Evolutionary conservation across 23 tunicate species (phyloP).

Genomic region (Trididemnum clinides): DNA sequence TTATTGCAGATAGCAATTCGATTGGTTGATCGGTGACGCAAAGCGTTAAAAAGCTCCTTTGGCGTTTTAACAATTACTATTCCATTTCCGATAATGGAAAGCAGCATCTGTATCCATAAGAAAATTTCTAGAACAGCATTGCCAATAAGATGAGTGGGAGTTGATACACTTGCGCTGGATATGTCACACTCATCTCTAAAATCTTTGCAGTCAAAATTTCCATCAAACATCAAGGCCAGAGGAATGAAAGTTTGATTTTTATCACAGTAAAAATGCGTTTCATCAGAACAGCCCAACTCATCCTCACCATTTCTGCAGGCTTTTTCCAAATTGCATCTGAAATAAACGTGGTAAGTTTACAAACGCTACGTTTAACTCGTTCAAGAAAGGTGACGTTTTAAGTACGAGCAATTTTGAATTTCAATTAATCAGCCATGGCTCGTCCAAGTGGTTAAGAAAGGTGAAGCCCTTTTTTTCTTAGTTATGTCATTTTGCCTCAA

Average conservation of each 20-base stretch:
- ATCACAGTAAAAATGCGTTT: constrained; percentile 59
- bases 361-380: no score
- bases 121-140: not conserved
- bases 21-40: constrained; percentile 32
- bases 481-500: no score
- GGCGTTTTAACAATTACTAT: constrained; percentile 36
- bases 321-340: constrained; percentile 22
- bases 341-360: no score
- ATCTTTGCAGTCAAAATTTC: constrained; percentile 46
- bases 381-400: no score
- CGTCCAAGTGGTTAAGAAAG: no score
- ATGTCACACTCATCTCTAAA: constrained; percentile 53
- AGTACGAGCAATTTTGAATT: no score
- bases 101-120: constrained; percentile 56
- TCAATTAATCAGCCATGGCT: no score
- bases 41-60: constrained; percentile 23
- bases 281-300: constrained; percentile 25
- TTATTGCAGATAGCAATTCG: constrained; percentile 63
- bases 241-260: constrained; percentile 27
- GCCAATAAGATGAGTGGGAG: constrained; percentile 31
- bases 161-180: constrained; percentile 10
- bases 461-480: no score
- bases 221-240: constrained; percentile 23
- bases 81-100: constrained; percentile 52
- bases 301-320: constrained; percentile 15